phyloP scores from a whole-genome alignment of 2,888 invertebrate species.

The Tridacna gigas region DNA sequence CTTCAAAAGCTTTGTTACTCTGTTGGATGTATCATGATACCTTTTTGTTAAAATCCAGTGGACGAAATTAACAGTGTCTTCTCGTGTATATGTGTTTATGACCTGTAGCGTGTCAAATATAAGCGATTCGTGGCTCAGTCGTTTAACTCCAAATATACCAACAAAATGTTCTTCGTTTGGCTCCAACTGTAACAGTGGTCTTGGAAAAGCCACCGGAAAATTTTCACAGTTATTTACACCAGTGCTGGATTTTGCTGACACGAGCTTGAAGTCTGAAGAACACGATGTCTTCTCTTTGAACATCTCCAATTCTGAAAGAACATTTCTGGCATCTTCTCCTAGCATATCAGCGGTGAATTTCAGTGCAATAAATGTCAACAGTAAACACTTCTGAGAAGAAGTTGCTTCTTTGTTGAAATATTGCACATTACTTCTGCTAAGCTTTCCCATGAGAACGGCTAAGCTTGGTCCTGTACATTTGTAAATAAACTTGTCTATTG shows the following conservation, averaged over 20 bases:
- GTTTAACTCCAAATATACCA: background rate
- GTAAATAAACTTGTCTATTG: background rate
- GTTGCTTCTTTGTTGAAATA: background rate
- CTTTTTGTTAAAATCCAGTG: slow-evolving; percentile 9
- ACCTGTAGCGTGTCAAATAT: slow-evolving; percentile 3
- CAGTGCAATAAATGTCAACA: background rate
- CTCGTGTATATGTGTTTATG: background rate
- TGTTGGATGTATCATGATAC: background rate
- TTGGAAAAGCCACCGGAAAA: slow-evolving; percentile 22
- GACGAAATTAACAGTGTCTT: slow-evolving; percentile 6
- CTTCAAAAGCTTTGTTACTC: background rate
- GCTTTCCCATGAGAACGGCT: background rate
- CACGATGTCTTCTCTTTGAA: slow-evolving; percentile 2
- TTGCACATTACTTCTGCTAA: background rate
- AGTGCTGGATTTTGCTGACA: slow-evolving; percentile 3
- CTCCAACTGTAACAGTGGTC: background rate
- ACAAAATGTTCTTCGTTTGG: background rate
- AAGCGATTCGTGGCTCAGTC: background rate
- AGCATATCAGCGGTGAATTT: slow-evolving; percentile 6
- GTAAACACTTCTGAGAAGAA: background rate
- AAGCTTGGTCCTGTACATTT: slow-evolving; percentile 5
- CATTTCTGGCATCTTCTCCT: background rate
- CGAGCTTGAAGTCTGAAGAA: background rate
- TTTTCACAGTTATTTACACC: background rate
- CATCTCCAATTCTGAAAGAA: background rate